Evolutionary conservation across 2,888 invertebrate genomes (phyloP), one percentile per base, ranked within the genome.

Genomic region (Aelia acuminata): DNA sequence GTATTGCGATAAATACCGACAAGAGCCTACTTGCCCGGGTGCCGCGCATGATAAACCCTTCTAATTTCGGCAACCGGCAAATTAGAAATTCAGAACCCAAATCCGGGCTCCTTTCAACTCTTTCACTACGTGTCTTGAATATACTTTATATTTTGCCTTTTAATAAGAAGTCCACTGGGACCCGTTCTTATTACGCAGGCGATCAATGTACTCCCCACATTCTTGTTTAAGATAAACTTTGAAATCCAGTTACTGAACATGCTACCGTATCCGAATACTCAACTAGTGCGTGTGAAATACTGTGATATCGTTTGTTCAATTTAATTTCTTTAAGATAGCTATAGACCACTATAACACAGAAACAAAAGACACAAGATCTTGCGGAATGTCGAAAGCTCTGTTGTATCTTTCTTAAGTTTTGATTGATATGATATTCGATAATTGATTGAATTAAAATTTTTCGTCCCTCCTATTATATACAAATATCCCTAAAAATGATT

Each of bases 31-130:
- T 31, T 7, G 26, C 35, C 15, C 20, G 35, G 18, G 35, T 20
- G 35, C 43, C 22, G 43, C 13, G 43, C 43, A 80, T 80, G 80
- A 43, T 43, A n/a, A 80, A 80, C 43, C 43, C 35, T 35, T n/a
- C 80, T 43, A 80, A 80, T 80, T 80, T 80, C 80, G 80, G 43
- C 39, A 80, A 80, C 80, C 43, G 80, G 43, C n/a, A n/a, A 43
- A 80, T 80, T 80, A 80, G 80, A 80, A 80, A 80, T 80, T 80
- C 80, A 80, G 43, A 43, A 43, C n/a, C 80, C 43, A 43, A 80
- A 80, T 80, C 80, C 80, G 80, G n/a, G 43, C 80, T 80, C 80
- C 80, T 80, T 80, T 80, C 43, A 80, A 80, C 39, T 39, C 43
- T 43, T 80, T 47, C n/a, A 43, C 43, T 80, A 80, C 80, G 80